Conservation (phyloP, 1,140 invertebrate species). For the Drosophila busckii region DNA sequence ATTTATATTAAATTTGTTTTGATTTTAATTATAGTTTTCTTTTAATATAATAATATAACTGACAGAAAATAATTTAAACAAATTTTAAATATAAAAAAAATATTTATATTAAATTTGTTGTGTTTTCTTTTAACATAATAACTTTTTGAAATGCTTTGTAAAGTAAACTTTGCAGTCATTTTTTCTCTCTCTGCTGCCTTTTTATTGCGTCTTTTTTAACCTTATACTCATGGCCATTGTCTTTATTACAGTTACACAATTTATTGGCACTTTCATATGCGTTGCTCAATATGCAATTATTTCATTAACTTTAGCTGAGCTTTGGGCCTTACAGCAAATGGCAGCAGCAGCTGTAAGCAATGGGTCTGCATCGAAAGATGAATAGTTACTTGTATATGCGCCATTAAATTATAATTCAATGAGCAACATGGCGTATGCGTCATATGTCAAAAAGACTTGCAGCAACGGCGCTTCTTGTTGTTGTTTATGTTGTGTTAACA, state of each 20-base stretch:
- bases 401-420: background rate
- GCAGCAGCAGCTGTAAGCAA: constrained; percentile 1
- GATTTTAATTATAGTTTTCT: too few relatives aligned
- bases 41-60: too few relatives aligned
- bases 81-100: too few relatives aligned
- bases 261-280: constrained; percentile 38
- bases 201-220: constrained; percentile 24
- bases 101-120: too few relatives aligned
- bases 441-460: constrained; percentile 12
- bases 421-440: constrained; percentile 29
- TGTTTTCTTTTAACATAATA: too few relatives aligned
- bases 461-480: background rate
- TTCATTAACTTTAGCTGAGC: constrained; percentile 53
- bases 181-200: constrained; percentile 3
- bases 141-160: too few relatives aligned
- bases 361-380: constrained; percentile 24
- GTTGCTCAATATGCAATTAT: constrained; percentile 46
- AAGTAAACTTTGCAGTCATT: constrained; percentile 1
- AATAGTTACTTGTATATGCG: constrained; percentile 1
- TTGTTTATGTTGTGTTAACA: constrained; percentile 53
- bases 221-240: constrained; percentile 4
- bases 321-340: constrained; percentile 15
- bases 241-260: constrained; percentile 27
- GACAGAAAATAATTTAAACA: too few relatives aligned
- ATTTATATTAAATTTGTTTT: too few relatives aligned